Evolutionary conservation across 2,797 vertebrate species (phyloP).

Genomic region (Leptoclinus maculatus): DNA sequence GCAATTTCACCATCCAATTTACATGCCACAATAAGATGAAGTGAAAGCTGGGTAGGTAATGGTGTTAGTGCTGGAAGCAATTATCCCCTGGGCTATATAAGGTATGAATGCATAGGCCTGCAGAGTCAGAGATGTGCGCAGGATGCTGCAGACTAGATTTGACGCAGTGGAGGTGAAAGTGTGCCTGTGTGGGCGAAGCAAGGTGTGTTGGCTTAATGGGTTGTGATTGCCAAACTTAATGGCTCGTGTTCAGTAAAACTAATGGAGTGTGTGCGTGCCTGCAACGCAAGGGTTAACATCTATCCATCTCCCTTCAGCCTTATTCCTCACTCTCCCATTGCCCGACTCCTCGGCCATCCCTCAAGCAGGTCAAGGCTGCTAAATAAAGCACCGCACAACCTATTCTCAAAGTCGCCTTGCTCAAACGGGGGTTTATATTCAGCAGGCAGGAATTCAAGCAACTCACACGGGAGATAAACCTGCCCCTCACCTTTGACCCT

Average conservation of each 20-base stretch:
- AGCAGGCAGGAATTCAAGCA: conserved; percentile 38
- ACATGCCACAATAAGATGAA: conserved; percentile 39
- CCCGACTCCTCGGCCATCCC: conserved; percentile 12
- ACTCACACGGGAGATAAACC: conserved; percentile 49
- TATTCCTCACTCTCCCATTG: neutral
- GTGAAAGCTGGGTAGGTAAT: conserved; percentile 52
- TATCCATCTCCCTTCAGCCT: conserved; percentile 1
- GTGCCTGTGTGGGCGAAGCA: conserved; percentile 4
- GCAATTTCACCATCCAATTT: conserved; percentile 66
- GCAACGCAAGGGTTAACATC: conserved; percentile 20
- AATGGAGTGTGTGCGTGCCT: conserved; percentile 34
- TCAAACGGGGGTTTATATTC: neutral
- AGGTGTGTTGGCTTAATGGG: conserved; percentile 48
- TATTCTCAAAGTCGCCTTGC: conserved; percentile 21
- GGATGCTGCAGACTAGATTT: conserved; percentile 12
- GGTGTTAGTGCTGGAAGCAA: conserved; percentile 45
- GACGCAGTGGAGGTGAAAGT: conserved; percentile 18
- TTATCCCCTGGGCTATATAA: conserved; percentile 42
- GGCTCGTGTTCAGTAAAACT: conserved; percentile 33
- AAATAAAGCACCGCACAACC: conserved; percentile 48
- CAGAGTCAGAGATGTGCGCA: conserved; percentile 21
- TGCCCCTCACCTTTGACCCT: conserved; percentile 45
- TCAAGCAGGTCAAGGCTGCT: conserved; percentile 60
- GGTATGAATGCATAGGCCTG: conserved; percentile 44
- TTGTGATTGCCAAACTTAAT: conserved; percentile 41